A percentile compares a stretch with the other conserved stretches of the same genome.
These are phyloP conservation scores for Heptascelio sp. DNA, from an alignment of 2,888 invertebrate species.

Conservation along the genomic window DNA sequence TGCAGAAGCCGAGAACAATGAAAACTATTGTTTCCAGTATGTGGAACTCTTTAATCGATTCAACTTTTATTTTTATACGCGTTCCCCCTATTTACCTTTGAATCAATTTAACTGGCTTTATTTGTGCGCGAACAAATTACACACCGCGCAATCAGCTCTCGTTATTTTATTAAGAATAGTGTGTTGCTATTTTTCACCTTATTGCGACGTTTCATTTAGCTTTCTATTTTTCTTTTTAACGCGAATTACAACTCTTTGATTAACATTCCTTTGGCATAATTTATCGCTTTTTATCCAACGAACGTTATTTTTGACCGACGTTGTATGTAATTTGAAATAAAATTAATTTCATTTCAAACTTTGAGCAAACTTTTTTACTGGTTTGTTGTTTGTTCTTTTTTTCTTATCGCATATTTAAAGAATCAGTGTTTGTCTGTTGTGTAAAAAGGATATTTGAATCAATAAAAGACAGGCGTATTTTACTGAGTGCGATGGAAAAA, in stretches of 20 bases:
- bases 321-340: no score
- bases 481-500: constrained; percentile 34
- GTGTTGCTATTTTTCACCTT: background rate
- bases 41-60: constrained; percentile 63
- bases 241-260: no score
- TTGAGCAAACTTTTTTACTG: no score
- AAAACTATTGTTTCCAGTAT: constrained; percentile 58
- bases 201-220: background rate
- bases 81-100: constrained; percentile 30
- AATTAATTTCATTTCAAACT: no score
- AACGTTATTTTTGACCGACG: no score
- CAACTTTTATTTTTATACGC: constrained; percentile 52
- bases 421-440: no score
- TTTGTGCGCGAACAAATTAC: constrained; percentile 32
- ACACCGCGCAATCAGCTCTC: constrained; percentile 7
- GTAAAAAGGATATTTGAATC: no score
- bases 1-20: constrained; percentile 59
- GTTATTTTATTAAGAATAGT: constrained; percentile 28
- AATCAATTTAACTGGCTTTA: constrained; percentile 49
- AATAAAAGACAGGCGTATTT: constrained; percentile 33
- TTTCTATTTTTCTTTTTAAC: no score
- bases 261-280: no score
- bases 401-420: no score
- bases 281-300: no score
- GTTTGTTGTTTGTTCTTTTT: no score